phyloP scores from a whole-genome alignment of 2,113 vertebrate genomes.

The Paracanthobrama guichenoti region DNA sequence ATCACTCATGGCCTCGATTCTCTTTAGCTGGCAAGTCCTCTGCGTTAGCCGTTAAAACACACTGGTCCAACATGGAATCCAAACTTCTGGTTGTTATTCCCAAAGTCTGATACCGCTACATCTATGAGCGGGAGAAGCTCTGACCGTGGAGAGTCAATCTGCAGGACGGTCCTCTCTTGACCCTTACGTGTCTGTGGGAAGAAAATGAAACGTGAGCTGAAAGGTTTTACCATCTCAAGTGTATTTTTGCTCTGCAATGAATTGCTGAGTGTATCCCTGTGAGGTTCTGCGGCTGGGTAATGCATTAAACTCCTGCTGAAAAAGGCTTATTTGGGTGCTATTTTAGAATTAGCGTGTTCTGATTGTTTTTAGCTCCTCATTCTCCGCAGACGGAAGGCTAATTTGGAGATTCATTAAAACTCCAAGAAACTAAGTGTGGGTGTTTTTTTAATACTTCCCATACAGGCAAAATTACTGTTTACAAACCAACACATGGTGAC shows the following conservation, averaged over 20 bases:
- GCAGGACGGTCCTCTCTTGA: conserved; percentile 80
- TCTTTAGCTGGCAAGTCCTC: conserved; percentile 50
- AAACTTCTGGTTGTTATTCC: conserved; percentile 86
- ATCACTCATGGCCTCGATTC: conserved; percentile 55
- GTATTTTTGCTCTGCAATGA: background rate
- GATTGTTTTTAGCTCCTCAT: conserved; percentile 26
- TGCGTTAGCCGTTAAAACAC: conserved; percentile 84
- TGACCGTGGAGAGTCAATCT: conserved; percentile 77
- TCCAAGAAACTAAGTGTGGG: background rate
- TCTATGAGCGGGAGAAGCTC: conserved; percentile 86
- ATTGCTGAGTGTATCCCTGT: conserved; percentile 16
- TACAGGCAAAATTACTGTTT: background rate
- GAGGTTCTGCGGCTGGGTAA: background rate
- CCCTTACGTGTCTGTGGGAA: conserved; percentile 80
- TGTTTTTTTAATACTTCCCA: background rate
- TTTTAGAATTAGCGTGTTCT: conserved; percentile 19
- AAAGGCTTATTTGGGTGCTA: conserved; percentile 14
- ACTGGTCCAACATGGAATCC: conserved; percentile 90
- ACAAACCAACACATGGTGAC: background rate
- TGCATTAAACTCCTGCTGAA: conserved; percentile 34
- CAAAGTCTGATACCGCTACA: conserved; percentile 83
- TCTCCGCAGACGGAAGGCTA: background rate
- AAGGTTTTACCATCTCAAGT: conserved; percentile 2
- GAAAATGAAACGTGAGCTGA: conserved; percentile 26
- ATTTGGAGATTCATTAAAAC: conserved; percentile 28